Base-by-base conservation (phyloP, 2,888 invertebrate genomes). In the Parochlus steinenii region DNA sequence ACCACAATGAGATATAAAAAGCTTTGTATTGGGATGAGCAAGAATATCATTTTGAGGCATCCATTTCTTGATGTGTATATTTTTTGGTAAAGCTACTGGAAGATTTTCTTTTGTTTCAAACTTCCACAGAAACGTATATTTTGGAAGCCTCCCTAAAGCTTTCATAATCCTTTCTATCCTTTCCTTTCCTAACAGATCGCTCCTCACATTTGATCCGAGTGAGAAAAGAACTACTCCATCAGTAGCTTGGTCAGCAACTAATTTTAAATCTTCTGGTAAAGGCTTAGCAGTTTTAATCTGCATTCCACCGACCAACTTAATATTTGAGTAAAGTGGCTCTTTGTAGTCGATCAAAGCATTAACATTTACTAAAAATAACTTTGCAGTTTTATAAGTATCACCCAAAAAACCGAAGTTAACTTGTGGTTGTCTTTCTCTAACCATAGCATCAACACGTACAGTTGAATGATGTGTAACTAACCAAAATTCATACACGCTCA, bases 1-100 rank as follows among this genome's bases (percentile, higher is more conserved):
- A 12, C 54, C 55, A 16, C 47, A 48, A 40, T 54, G 52, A 1
- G 49, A 49, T 3, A 55, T 37, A 29, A 54, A 51, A 0, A 45
- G 49, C 31, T 47, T 52, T 0, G 49, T 26, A 22, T 46, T 47
- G 1, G 47, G 38, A 33, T 48, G 42, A 23, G 48, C 54, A 50
- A 29, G 12, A 14, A 26, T 11, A 26, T 26, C 26, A 14, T 26
- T 26, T 26, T 26, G 26, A 6, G 26, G 26, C n/a, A 26, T 12
- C 26, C 26, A 26, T 11, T 8, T 11, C 7, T 11, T 8, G 15
- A 11, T 26, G 12, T 11, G 12, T 6, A 26, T 15, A 26, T 26
- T 26, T 26, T 26, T 12, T 2, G 14, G 14, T 3, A 26, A 11
- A 26, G 6, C 26, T 7, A 26, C 15, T 14, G 26, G 26, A 26